Conservation (phyloP, 1,140 invertebrate genomes). For the Sycophila sp. region DNA sequence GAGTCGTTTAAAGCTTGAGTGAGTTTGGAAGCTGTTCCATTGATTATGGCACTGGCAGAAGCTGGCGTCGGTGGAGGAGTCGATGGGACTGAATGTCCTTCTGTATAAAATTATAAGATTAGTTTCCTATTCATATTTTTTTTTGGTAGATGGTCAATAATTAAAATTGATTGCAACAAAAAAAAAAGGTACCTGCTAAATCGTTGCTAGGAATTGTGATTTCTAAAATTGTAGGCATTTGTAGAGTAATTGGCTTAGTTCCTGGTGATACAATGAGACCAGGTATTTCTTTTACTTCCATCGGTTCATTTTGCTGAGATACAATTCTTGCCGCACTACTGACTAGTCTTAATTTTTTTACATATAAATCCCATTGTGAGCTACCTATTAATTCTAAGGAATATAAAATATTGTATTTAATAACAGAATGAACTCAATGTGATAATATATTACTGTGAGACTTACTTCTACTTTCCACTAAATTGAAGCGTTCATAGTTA, state of each 20-base stretch:
- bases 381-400: constrained; percentile 51
- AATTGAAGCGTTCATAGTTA: constrained; percentile 50
- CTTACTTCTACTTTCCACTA: constrained; percentile 54
- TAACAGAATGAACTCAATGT: not conserved
- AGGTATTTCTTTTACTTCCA: constrained; percentile 51
- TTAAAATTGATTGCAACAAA: not conserved
- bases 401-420: not conserved
- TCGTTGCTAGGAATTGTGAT: constrained; percentile 42
- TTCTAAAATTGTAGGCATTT: constrained; percentile 48
- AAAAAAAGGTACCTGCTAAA: constrained; percentile 38
- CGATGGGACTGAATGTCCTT: constrained; percentile 39
- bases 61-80: constrained; percentile 53
- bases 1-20: constrained; percentile 43
- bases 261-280: constrained; percentile 53
- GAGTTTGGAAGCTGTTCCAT: constrained; percentile 38
- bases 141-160: not conserved
- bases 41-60: constrained; percentile 33
- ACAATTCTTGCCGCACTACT: constrained; percentile 54
- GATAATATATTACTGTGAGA: constrained; percentile 24
- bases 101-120: not conserved
- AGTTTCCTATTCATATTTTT: no score
- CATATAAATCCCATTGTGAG: constrained; percentile 59
- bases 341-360: constrained; percentile 58
- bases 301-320: constrained; percentile 44
- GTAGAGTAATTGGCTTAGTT: constrained; percentile 42